Evolutionary conservation across 1,140 invertebrate genomes (phyloP), one percentile per base, ranked within the genome.

Genomic region (Drosophila jambulina): DNA sequence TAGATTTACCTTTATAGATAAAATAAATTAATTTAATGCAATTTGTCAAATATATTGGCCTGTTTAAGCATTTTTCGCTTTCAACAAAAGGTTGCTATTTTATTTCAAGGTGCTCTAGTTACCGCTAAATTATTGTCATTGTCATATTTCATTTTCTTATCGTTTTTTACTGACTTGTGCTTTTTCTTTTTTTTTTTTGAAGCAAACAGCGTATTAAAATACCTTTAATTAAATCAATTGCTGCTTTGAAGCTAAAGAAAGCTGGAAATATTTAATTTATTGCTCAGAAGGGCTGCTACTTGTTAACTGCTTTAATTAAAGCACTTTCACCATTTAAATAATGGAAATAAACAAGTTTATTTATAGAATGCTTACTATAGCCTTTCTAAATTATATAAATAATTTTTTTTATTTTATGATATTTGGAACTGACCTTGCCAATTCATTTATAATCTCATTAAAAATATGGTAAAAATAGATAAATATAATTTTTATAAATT

Each of bases 321-420:
- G 17, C 27, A 29, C 48, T 51, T 51, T 51, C 48, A 51, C 48
- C 48, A 29, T 51, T 51, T 51, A 51, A 51, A 51, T 51, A 51
- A 51, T 19, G 25, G 19, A 51, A 51, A 19, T 51, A 51, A 51
- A 29, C 17, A 51, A 10, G n/a, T 51, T 51, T 29, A 51, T 12
- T 29, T 29, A 51, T 51, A 29, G 25, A 29, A 51, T 27, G 17
- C 25, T 29, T 19, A n/a, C 17, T 29, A 12, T 0, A 10, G 25
- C 1, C 48, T 51, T 51, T 27, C n/a, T 29, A 51, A 51, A 19
- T 49, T 1, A 12, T n/a, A 49, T 19, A 6, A 13, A 23, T 29
- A 0, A 23, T 21, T 21, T 45, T 3, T 46, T 15, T 15, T 21
- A 45, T 6, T 27, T n/a, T n/a, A 27, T 42, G 2, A 42, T 42